Evolutionary conservation across 2,113 vertebrate species (phyloP), one percentile per base, ranked within the genome.

Genomic region (Philantomba maxwellii): DNA sequence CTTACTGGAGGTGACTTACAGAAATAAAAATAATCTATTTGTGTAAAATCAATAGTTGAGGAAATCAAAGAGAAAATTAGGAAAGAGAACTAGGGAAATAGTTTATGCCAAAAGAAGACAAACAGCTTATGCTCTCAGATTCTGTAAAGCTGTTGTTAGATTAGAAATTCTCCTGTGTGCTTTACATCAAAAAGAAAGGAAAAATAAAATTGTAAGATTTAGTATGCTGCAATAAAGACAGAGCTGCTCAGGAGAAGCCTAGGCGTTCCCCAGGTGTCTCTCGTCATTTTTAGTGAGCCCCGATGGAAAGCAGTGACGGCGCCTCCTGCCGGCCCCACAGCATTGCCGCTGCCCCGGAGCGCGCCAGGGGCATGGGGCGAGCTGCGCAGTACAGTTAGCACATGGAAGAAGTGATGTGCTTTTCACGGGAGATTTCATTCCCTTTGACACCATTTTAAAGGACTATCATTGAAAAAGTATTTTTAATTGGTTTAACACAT

Each of bases 51-150:
- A 70, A 2, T 30, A 92, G 21, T 80, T 45, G 51, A 78, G 9
- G 26, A 62, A 91, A 62, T 85, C 45, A 87, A 62, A 84, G 49
- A 77, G 33, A 64, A 57, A 64, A 87, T 53, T 62, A 60, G 9
- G 43, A 66, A 73, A 26, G 15, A 84, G 81, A 91, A 73, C 17
- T 13, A 55, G 19, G 11, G n/a, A 53, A 96, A 28, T 1, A 55
- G 5, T 93, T 93, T 55, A 80, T 80, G 77, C 19, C 36, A 43
- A 88, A 84, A 87, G n/a, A 83, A 78, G 82, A 95, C 23, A 80
- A 53, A 93, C 30, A 75, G 58, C 25, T 3, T 62, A 19, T 60
- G 26, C 30, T 64, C 26, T 93, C 21, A 62, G 5, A 15, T 43
- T 64, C 39, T 87, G 6, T 70, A 13, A 53, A 36, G 10, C 10